Percentiles rank a stretch among this genome's conserved stretches.
Evolutionary conservation across 2,888 invertebrate genomes (phyloP).

Genomic region (Watsonalla binaria): DNA sequence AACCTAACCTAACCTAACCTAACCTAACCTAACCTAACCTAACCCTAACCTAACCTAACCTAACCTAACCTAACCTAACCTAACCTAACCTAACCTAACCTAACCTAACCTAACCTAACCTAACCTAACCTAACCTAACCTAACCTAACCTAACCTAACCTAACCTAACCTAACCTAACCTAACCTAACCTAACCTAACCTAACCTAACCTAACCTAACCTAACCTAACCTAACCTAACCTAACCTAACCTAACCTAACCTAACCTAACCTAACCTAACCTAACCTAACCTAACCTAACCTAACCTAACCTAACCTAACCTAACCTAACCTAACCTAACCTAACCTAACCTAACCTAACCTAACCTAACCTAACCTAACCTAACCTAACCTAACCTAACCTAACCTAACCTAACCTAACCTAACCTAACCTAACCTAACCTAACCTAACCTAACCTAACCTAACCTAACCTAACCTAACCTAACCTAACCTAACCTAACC

Average conservation of each 20-base stretch:
- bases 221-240: slow-evolving; percentile 20
- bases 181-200: slow-evolving; percentile 22
- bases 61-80: slow-evolving; percentile 11
- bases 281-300: slow-evolving; percentile 26
- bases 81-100: slow-evolving; percentile 8
- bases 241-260: slow-evolving; percentile 24
- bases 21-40: slow-evolving; percentile 12
- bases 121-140: slow-evolving; percentile 11
- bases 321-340: slow-evolving; percentile 23
- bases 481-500: slow-evolving; percentile 21
- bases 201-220: slow-evolving; percentile 23
- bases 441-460: slow-evolving; percentile 24
- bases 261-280: slow-evolving; percentile 25
- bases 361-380: slow-evolving; percentile 23
- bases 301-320: slow-evolving; percentile 25
- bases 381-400: slow-evolving; percentile 22
- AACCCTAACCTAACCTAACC: slow-evolving; percentile 15
- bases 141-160: slow-evolving; percentile 16
- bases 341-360: slow-evolving; percentile 21
- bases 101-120: slow-evolving; percentile 8
- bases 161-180: slow-evolving; percentile 18
- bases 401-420: slow-evolving; percentile 21
- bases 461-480: slow-evolving; percentile 23
- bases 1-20: slow-evolving; percentile 10
- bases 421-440: slow-evolving; percentile 23